Evolutionary conservation across 2,888 invertebrate species (phyloP), one percentile per base, ranked within the genome.

Genomic region (Rhaphigaster nebulosa): DNA sequence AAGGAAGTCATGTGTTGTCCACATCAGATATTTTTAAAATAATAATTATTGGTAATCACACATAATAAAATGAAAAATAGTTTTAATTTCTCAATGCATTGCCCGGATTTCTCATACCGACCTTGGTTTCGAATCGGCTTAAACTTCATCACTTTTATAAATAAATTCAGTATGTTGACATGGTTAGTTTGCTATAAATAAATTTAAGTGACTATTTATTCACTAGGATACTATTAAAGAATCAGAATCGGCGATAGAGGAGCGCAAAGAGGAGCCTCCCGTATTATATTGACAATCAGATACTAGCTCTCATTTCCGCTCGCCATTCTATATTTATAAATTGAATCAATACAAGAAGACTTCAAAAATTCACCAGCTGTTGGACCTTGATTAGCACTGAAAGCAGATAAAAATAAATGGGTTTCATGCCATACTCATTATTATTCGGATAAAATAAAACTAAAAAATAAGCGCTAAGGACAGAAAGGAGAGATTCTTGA

Each of bases 261-360:
- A 1, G 34, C 15, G 29, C 29, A 29, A 76, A 76, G 38, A 38
- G 20, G 20, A 3, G 20, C 20, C 70, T 23, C 20, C 38, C 1
- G 70, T 38, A 38, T 76, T 76, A 76, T 76, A 76, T 76, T 76
- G 34, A 23, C 34, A 76, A 76, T 76, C 34, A 76, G 70, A 76
- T 76, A 76, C 26, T 12, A 38, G 1, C 70, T 76, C 70, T 76
- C 70, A 76, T 76, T 76, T 38, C 70, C 70, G 20, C 34, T 38
- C 23, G 1, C 70, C 70, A 76, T 76, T 76, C 70, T 76, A 76
- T 76, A 76, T 76, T 76, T 76, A 76, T 76, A 76, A 76, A 76
- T 38, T 76, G 70, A 76, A 76, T 76, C 70, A 76, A 76, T 76
- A 76, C 20, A 76, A 76, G 20, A 76, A 34, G 38, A 38, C 70